Evolutionary conservation across 2,888 invertebrate species (phyloP).

Genomic region (Graphium colonna): DNA sequence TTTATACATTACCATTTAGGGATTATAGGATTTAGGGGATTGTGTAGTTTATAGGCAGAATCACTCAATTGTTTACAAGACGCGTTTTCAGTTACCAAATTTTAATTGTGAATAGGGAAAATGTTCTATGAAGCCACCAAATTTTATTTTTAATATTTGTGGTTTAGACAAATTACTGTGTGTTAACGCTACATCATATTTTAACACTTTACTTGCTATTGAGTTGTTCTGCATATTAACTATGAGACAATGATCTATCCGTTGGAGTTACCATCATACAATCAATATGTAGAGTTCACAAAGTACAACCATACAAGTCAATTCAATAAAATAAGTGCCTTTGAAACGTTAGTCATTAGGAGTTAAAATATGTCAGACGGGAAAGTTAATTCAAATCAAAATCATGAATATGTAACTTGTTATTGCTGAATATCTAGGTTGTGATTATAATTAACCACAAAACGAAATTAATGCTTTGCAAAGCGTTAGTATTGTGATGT

Average conservation of each 20-base stretch:
- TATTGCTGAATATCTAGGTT: constrained; percentile 58
- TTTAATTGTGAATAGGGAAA: background rate
- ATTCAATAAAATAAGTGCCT: constrained; percentile 78
- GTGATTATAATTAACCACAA: constrained; percentile 42
- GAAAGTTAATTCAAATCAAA: constrained; percentile 40
- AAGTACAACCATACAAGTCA: constrained; percentile 73
- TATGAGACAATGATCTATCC: constrained; percentile 57
- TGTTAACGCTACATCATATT: too few species aligned
- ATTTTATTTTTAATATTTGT: background rate
- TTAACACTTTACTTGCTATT: constrained; percentile 27
- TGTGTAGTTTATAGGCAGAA: constrained; percentile 42
- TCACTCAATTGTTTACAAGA: constrained; percentile 24
- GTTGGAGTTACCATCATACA: constrained; percentile 77
- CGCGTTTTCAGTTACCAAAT: constrained; percentile 14
- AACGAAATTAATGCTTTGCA: background rate
- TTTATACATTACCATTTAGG: constrained; percentile 77
- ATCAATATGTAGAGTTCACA: constrained; percentile 72
- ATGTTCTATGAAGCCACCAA: background rate
- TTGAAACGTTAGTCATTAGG: constrained; percentile 76
- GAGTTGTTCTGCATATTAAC: constrained; percentile 51
- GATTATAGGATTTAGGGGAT: constrained; percentile 57
- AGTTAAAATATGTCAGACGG: constrained; percentile 58
- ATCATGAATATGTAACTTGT: constrained; percentile 40
- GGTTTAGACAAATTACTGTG: too few species aligned
- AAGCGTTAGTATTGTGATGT: constrained; percentile 17